Evolutionary conservation across 2,888 invertebrate species (phyloP).

Genomic region (Anodontia alba): DNA sequence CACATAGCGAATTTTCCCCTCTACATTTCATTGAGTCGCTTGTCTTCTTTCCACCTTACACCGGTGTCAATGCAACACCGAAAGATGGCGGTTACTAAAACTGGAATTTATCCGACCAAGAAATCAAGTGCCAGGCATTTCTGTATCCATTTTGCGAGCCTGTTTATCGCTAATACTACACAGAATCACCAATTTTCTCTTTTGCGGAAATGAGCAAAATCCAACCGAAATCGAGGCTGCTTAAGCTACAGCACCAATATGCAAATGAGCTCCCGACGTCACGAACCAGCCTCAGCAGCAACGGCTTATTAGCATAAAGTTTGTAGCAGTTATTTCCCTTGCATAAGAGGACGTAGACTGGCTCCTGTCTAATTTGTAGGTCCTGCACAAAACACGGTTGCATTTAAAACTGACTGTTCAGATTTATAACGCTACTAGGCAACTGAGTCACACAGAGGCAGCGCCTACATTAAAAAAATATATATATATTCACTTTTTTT

Average conservation of each 20-base stretch:
- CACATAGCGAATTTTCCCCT: constrained; percentile 45
- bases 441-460: too few relatives aligned
- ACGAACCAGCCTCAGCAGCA: constrained; percentile 45
- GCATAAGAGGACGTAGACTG: too few relatives aligned
- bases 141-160: constrained; percentile 49
- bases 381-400: too few relatives aligned
- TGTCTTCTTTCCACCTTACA: constrained; percentile 52
- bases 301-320: constrained; percentile 11
- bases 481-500: too few relatives aligned
- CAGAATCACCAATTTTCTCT: constrained; percentile 25
- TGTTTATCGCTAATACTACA: constrained; percentile 28
- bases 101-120: constrained; percentile 26
- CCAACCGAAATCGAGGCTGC: constrained; percentile 69
- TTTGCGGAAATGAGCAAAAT: constrained; percentile 75
- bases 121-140: constrained; percentile 39
- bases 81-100: constrained; percentile 36
- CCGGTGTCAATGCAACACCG: constrained; percentile 31
- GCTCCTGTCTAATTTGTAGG: too few relatives aligned
- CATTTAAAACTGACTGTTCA: too few relatives aligned
- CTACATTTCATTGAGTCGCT: constrained; percentile 61
- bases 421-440: too few relatives aligned
- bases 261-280: constrained; percentile 53
- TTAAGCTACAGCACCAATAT: constrained; percentile 67
- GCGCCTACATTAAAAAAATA: too few relatives aligned
- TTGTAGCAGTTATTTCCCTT: neutral